A percentile compares a stretch with the other conserved stretches of the same genome.
These are phyloP conservation scores for Siphonodentalium dalli DNA, from an alignment of 2,888 invertebrate genomes.

Conservation along the genomic window DNA sequence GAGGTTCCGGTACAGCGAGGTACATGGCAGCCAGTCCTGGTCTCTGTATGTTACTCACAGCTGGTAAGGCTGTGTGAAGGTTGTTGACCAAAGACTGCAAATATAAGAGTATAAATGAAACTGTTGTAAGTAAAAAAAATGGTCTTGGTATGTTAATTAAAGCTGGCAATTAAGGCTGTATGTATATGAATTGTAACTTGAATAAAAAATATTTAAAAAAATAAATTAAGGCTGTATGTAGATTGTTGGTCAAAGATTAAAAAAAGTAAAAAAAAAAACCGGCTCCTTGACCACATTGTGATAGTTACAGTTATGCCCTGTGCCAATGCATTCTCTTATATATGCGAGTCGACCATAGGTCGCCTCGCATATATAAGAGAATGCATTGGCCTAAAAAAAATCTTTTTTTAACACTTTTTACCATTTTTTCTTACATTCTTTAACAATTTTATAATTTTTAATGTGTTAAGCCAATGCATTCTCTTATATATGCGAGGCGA, in stretches of 20 bases:
- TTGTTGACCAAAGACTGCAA: conserved; percentile 56
- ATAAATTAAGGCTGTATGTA: not conserved
- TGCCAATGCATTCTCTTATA: no score
- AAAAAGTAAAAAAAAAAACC: not conserved
- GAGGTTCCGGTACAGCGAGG: conserved; percentile 60
- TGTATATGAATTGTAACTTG: not conserved
- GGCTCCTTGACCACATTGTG: no score
- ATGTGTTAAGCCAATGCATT: no score
- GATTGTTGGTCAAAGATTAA: not conserved
- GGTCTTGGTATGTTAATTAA: not conserved
- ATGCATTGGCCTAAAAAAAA: no score
- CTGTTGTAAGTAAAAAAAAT: not conserved
- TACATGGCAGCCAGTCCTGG: conserved; percentile 44
- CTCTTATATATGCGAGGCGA: no score
- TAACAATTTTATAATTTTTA: no score
- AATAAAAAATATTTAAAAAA: not conserved
- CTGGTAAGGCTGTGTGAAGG: conserved; percentile 56
- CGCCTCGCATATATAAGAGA: no score
- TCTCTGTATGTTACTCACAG: conserved; percentile 56
- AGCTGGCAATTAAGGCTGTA: not conserved
- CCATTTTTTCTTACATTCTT: no score
- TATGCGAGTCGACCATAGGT: no score
- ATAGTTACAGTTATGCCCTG: no score
- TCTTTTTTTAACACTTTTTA: no score
- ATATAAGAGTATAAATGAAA: not conserved